phyloP scores from a whole-genome alignment of 2,888 invertebrate genomes.

The Linnaemya tessellans region DNA sequence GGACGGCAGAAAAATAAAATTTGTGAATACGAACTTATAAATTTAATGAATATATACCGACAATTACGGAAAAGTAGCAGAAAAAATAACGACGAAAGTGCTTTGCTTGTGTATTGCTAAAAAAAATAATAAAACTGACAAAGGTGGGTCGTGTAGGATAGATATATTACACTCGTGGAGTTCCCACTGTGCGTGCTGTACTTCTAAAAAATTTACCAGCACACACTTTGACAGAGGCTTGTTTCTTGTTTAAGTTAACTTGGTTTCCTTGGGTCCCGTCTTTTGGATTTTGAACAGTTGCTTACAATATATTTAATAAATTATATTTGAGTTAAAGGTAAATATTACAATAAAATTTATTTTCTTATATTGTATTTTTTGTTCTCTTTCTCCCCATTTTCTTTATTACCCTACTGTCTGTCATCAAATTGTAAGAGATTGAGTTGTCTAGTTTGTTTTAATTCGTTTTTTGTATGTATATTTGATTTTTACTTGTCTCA shows the following conservation, averaged over 20 bases:
- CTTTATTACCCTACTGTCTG: constrained; percentile 68
- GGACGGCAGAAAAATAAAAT: constrained; percentile 65
- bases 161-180: constrained; percentile 67
- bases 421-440: constrained; percentile 63
- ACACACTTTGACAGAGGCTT: constrained; percentile 67
- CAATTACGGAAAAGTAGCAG: constrained; percentile 29
- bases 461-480: constrained; percentile 66
- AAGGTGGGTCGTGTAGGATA: constrained; percentile 47
- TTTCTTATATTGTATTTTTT: constrained; percentile 36
- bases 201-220: constrained; percentile 73
- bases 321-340: constrained; percentile 63
- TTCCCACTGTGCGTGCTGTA: constrained; percentile 76
- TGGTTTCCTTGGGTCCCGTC: constrained; percentile 17
- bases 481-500: constrained; percentile 59
- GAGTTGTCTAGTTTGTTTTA: constrained; percentile 50
- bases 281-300: constrained; percentile 11
- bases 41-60: constrained; percentile 60
- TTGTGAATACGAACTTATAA: constrained; percentile 57
- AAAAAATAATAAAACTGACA: constrained; percentile 9
- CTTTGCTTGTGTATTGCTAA: constrained; percentile 24
- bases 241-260: constrained; percentile 59
- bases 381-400: constrained; percentile 36
- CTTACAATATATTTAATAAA: constrained; percentile 13
- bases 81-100: constrained; percentile 15
- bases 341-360: constrained; percentile 49